A percentile compares a stretch with the other conserved stretches of the same genome.
Conservation (phyloP, 2,797 vertebrate species). For the Bradypodion pumilum region DNA sequence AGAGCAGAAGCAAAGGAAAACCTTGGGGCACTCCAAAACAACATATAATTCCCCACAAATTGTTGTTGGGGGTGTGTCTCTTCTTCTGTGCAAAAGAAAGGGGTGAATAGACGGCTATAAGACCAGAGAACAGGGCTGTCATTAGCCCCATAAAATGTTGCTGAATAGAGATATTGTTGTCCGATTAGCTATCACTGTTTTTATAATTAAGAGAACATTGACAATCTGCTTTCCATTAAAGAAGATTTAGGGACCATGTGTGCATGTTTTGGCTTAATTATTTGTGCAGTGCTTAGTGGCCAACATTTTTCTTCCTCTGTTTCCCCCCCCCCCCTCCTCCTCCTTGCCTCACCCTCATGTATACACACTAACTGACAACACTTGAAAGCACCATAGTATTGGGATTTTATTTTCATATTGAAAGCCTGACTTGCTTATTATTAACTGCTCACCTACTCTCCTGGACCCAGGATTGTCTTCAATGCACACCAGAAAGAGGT, state of each 20-base stretch:
- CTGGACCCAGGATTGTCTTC: not conserved
- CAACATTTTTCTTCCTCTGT: constrained; percentile 23
- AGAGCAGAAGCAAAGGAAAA: constrained; percentile 81
- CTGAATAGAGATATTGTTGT: constrained; percentile 1
- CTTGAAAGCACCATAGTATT: constrained; percentile 56
- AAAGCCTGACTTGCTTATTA: not conserved
- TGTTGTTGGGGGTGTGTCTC: not conserved
- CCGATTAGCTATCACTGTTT: constrained; percentile 34
- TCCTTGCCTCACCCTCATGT: not conserved
- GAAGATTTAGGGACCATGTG: constrained; percentile 5
- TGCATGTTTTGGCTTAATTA: constrained; percentile 41
- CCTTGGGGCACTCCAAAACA: constrained; percentile 75
- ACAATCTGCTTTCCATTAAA: constrained; percentile 5
- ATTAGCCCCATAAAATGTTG: constrained; percentile 6
- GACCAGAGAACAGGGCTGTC: constrained; percentile 33
- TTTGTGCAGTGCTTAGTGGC: constrained; percentile 21
- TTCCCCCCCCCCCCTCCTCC: no score
- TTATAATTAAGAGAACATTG: constrained; percentile 37
- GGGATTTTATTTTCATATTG: not conserved
- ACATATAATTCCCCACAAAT: constrained; percentile 39
- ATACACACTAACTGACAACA: constrained; percentile 40
- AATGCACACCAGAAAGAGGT: not conserved
- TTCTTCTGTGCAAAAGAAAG: constrained; percentile 14
- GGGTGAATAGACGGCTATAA: not conserved
- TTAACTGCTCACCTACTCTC: not conserved